A percentile compares a stretch with the other conserved stretches of the same genome.
Conservation (phyloP, 2,797 vertebrate genomes). For the Epinephelus malabaricus region DNA sequence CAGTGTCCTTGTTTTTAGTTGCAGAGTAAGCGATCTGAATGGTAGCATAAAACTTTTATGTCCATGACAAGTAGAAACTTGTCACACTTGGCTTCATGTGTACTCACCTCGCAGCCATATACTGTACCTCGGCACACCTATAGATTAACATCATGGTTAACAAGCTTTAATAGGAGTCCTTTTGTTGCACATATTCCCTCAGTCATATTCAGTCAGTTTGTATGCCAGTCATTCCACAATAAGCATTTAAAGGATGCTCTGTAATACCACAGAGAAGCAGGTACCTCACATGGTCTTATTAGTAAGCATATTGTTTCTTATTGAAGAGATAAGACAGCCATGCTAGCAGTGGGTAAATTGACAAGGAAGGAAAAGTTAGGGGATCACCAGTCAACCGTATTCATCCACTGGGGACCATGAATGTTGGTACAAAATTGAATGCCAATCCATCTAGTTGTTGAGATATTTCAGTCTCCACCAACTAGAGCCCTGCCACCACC, state of each 20-base stretch:
- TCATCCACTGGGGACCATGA: background rate
- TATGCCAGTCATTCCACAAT: background rate
- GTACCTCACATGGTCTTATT: background rate
- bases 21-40: slow-evolving; percentile 46
- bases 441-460: background rate
- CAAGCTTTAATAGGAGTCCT: background rate
- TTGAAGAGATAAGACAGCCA: background rate
- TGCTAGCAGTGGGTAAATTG: background rate
- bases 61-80: slow-evolving; percentile 52
- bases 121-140: slow-evolving; percentile 20
- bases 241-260: background rate
- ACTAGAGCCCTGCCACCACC: background rate
- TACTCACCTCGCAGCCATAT: slow-evolving; percentile 45
- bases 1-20: slow-evolving; percentile 27
- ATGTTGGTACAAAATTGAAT: background rate
- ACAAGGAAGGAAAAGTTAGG: background rate
- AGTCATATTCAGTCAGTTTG: background rate
- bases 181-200: background rate
- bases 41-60: slow-evolving; percentile 33
- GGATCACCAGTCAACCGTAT: background rate
- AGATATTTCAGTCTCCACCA: background rate
- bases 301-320: background rate
- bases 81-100: slow-evolving; percentile 39
- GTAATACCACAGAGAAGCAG: background rate
- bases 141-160: slow-evolving; percentile 16